These are phyloP conservation scores for Phodopus roborovskii DNA, from an alignment of 2,113 vertebrate species.

Conservation along the genomic window DNA sequence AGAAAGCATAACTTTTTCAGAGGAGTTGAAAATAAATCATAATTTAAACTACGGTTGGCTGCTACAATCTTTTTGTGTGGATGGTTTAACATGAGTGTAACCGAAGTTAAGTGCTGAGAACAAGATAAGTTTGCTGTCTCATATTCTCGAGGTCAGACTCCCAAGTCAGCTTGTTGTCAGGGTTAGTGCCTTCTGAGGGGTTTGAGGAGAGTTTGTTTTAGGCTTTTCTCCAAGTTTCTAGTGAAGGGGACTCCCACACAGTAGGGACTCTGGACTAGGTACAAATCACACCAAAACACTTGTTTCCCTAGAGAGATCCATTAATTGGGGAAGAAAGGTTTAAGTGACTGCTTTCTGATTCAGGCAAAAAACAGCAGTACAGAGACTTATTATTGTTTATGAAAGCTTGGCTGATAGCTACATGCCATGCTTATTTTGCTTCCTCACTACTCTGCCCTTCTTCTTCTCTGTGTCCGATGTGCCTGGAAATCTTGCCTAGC, in stretches of 20 bases:
- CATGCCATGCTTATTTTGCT: too few relatives aligned
- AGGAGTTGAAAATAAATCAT: conserved; percentile 35
- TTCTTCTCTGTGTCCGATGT: too few relatives aligned
- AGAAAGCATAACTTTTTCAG: conserved; percentile 20
- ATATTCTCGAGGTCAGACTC: neutral
- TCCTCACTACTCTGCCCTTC: too few relatives aligned
- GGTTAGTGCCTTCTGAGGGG: neutral
- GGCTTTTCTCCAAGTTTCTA: neutral
- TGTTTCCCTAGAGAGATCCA: neutral
- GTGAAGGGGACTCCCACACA: neutral
- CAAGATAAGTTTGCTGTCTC: neutral
- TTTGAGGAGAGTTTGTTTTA: neutral
- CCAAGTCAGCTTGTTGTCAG: neutral
- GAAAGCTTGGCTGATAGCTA: too few relatives aligned
- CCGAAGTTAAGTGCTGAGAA: neutral
- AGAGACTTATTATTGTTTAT: too few relatives aligned
- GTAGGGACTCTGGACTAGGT: neutral
- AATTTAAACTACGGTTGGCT: neutral
- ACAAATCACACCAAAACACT: neutral
- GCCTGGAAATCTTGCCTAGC: too few relatives aligned
- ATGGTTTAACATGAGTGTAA: neutral
- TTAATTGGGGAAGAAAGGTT: neutral
- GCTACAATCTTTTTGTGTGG: neutral
- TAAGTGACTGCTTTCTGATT: neutral
- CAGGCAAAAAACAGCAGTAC: neutral